Base-by-base conservation (phyloP, 2,797 vertebrate genomes). In the Cirrhinus mrigala region DNA sequence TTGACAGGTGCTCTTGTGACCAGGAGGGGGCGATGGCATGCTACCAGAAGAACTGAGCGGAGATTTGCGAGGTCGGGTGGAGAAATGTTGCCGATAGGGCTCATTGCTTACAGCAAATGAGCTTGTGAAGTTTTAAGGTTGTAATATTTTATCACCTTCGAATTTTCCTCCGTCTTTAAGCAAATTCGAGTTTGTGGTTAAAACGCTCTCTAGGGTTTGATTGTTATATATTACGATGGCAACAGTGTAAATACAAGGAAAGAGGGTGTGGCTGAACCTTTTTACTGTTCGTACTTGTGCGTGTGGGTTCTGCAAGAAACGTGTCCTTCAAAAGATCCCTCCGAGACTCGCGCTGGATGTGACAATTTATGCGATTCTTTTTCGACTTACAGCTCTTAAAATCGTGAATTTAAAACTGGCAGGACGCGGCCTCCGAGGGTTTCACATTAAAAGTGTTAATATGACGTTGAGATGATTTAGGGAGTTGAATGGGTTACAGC, bases 21-120 rank as follows among this genome's bases (percentile, higher is more conserved):
- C 95, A 91, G 81, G 75, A 94, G 95, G 90, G 91, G 95, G 93
- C 90, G 90, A 93, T 93, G 90, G 85, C 90, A 85, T 77, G 90
- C 93, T 89, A 37, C 83, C 46, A 27, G 16, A 46, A 29, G 6
- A 64, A 12, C 20, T 33, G 15, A 9, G 11, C 10, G n/a, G 2
- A 22, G 40, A 22, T 64, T 66, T 66, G 78, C 54, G 24, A 60
- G 54, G 48, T 33, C 27, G 24, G 79, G 48, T 18, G 52, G 4
- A 33, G 79, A 70, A 68, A 78, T 56, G 54, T 29, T 46, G 48
- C 58, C 54, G 73, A 85, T 56, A 77, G 62, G 83, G 69, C 60
- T 79, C 87, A 82, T 85, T 85, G 56, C 68, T 27, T 27, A 70
- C 74, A 71, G 33, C 73, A 85, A 88, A 86, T 56, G 68, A 79